Base-by-base conservation (phyloP, 2,113 vertebrate genomes). In the Laticauda laticaudata region DNA sequence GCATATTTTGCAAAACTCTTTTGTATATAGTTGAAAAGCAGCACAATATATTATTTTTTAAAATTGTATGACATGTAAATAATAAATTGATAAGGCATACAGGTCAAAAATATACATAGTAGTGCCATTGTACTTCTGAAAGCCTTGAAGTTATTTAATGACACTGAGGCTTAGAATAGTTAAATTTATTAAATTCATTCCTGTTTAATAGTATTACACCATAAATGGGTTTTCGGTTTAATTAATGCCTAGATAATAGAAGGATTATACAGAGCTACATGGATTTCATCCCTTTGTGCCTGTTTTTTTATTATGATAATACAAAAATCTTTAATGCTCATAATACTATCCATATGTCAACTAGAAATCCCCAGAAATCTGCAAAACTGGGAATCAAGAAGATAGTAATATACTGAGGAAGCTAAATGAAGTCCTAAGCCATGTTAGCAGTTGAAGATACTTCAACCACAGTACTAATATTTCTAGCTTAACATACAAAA, bases 311-410 rank as follows among this genome's bases (percentile, higher is more conserved):
- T 29, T 86, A 92, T 93, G 23, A 2, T 26, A 91, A 95, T 96
- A 92, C 94, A 93, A 97, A 96, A 97, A 96, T 95, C 94, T 90
- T 95, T 95, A 94, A 95, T 95, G 69, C 91, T 91, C 88, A 91
- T 97, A 96, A 96, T 95, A 55, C 91, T 26, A 90, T 87, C 95
- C 97, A 95, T 97, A 96, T 95, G 96, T 88, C 94, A 5, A 93
- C 75, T 92, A 94, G 87, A 97, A 97, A 96, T 97, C 95, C 95
- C 94, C 90, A 91, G 93, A 93, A 97, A 97, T 97, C 93, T 97
- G 95, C 94, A 96, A 96, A 97, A 96, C 92, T 95, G 88, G 95
- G 94, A 96, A 90, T 93, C 95, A 93, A 94, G 92, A 95, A 93
- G 93, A 96, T 93, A 94, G 91, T 94, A 95, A 81, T 85, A 88